phyloP scores from a whole-genome alignment of 1,140 invertebrate species.

The Stenopsyche tienmushanensis region DNA sequence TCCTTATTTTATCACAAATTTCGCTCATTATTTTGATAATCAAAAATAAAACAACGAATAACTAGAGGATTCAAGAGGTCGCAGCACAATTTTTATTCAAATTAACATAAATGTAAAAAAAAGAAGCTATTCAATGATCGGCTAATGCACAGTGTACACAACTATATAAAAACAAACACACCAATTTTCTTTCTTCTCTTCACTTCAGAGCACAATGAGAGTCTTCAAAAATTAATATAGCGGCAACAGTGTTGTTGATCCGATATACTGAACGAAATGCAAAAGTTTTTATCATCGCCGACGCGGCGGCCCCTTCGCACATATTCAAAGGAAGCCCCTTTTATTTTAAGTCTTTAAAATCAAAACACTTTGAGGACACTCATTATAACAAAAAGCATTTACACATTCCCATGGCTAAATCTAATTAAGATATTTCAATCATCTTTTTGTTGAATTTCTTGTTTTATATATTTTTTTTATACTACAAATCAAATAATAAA shows the following conservation, averaged over 20 bases:
- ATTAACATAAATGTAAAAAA: too few species aligned
- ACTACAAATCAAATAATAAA: conserved; percentile 35
- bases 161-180: conserved; percentile 3
- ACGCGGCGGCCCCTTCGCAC: conserved; percentile 2
- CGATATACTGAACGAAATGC: conserved; percentile 10
- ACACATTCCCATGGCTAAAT: conserved; percentile 35
- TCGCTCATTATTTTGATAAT: too few species aligned
- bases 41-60: too few species aligned
- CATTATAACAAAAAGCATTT: conserved; percentile 34
- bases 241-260: conserved; percentile 1
- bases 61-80: too few species aligned
- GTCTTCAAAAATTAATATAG: conserved; percentile 8
- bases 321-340: conserved; percentile 26
- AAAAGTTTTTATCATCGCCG: conserved; percentile 14
- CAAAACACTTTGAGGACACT: conserved; percentile 22
- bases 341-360: conserved; percentile 1
- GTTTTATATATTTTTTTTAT: conserved; percentile 39
- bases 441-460: conserved; percentile 39
- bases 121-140: too few species aligned
- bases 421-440: conserved; percentile 36
- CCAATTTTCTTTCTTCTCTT: conserved; percentile 14
- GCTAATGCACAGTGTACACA: conserved; percentile 16
- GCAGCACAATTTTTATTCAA: too few species aligned
- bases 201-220: conserved; percentile 10
- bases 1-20: too few species aligned